Evolutionary conservation across 2,113 vertebrate genomes (phyloP).

Genomic region (Gymnorhina tibicen): DNA sequence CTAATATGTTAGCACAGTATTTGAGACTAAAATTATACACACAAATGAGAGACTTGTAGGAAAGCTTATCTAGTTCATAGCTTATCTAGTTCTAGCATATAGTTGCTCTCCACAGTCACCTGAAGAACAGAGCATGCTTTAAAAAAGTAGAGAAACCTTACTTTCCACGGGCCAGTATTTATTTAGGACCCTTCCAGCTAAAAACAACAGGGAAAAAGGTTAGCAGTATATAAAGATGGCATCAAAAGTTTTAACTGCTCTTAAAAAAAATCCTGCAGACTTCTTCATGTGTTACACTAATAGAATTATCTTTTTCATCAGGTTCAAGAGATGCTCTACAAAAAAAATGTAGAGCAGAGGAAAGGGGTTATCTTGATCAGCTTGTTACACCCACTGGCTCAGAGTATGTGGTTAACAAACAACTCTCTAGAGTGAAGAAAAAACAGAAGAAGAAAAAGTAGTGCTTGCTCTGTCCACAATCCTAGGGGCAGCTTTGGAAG

Average conservation of each 20-base stretch:
- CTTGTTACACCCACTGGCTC: constrained; percentile 9
- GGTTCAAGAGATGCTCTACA: background rate
- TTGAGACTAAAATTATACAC: background rate
- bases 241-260: background rate
- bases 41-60: background rate
- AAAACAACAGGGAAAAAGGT: background rate
- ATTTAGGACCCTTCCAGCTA: background rate
- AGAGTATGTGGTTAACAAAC: constrained; percentile 56
- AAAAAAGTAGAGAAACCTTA: background rate
- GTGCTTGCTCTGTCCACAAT: background rate
- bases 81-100: background rate
- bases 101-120: background rate
- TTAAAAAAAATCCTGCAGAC: background rate
- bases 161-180: background rate
- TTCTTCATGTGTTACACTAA: background rate
- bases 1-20: background rate
- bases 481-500: background rate
- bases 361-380: constrained; percentile 69
- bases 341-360: constrained; percentile 43
- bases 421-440: background rate
- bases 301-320: constrained; percentile 11
- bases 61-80: background rate
- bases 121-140: background rate
- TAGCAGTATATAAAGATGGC: background rate
- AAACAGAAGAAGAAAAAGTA: background rate